Percentiles rank a stretch among this genome's conserved stretches.
phyloP scores from a whole-genome alignment of 2,888 invertebrate genomes.

The Cryptophagus acutangulus region DNA sequence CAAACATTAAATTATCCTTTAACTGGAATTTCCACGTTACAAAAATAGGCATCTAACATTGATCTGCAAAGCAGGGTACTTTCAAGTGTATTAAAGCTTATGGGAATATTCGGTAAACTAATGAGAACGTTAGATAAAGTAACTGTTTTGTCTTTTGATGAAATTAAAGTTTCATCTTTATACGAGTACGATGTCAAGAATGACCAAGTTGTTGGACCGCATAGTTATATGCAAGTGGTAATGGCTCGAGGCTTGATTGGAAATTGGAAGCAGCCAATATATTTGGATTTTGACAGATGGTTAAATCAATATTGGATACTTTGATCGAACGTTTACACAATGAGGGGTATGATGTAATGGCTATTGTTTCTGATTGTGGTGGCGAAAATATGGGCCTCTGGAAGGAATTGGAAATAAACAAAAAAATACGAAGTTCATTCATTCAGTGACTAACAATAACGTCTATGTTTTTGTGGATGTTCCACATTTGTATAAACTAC shows the following conservation, averaged over 20 bases:
- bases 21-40: no score
- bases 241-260: slow-evolving; percentile 22
- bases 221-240: slow-evolving; percentile 28
- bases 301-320: no score
- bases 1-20: no score
- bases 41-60: no score
- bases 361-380: slow-evolving; percentile 31
- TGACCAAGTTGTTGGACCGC: slow-evolving; percentile 29
- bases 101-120: no score
- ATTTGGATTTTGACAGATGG: no score
- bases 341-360: slow-evolving; percentile 30
- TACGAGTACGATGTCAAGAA: slow-evolving; percentile 23
- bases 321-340: slow-evolving; percentile 16
- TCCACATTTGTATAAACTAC: slow-evolving; percentile 21
- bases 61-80: no score
- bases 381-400: slow-evolving; percentile 31
- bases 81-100: no score
- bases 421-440: slow-evolving; percentile 4
- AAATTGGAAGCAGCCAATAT: no score
- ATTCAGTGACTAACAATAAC: slow-evolving; percentile 18
- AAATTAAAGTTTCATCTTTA: slow-evolving; percentile 12
- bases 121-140: no score
- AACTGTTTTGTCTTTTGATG: no score
- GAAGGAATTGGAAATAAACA: no score
- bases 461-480: slow-evolving; percentile 24